Evolutionary conservation across 1,140 invertebrate genomes (phyloP).

Genomic region (Ooceraea biroi): DNA sequence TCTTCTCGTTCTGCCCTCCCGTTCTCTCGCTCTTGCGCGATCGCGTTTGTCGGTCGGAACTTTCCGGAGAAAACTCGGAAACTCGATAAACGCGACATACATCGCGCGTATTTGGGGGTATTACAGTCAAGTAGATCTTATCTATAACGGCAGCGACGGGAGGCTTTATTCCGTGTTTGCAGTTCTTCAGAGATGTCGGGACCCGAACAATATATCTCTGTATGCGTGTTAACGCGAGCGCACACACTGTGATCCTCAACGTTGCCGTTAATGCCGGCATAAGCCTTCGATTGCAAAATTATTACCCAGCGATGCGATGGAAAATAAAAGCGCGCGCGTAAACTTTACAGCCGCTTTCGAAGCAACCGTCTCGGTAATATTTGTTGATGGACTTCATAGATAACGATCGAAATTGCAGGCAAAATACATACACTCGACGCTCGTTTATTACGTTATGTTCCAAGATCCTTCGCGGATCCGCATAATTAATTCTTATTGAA

Average conservation of each 20-base stretch:
- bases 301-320: constrained; percentile 8
- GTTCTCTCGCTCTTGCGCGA: not conserved
- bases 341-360: constrained; percentile 42
- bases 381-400: constrained; percentile 19
- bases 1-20: not conserved
- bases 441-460: constrained; percentile 30
- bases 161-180: constrained; percentile 7
- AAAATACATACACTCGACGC: not conserved
- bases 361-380: constrained; percentile 16
- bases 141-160: not conserved
- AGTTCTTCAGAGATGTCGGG: not conserved
- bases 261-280: not conserved
- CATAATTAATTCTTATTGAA: constrained; percentile 33
- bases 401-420: constrained; percentile 7
- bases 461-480: not conserved
- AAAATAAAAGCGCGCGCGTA: constrained; percentile 39
- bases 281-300: constrained; percentile 33
- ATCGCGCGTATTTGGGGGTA: constrained; percentile 47
- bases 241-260: not conserved
- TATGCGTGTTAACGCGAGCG: not conserved
- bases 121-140: constrained; percentile 23
- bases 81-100: constrained; percentile 51
- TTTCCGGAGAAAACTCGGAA: constrained; percentile 29
- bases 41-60: constrained; percentile 2
- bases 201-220: not conserved